Evolutionary conservation across 2,113 vertebrate species (phyloP).

Genomic region (Microcebus murinus): DNA sequence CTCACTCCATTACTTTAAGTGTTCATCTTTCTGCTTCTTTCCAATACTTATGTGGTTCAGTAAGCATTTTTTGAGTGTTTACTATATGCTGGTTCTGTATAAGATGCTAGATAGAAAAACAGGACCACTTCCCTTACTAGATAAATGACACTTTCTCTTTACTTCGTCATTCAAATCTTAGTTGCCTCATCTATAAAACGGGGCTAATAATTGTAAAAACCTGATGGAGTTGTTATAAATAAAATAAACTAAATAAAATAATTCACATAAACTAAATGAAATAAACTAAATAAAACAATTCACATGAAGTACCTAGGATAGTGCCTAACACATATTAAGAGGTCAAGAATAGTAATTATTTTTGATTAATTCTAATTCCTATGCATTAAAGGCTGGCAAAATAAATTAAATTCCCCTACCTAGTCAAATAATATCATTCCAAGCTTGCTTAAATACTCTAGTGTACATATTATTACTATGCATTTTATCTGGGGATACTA

Average conservation of each 20-base stretch:
- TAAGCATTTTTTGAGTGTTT: neutral
- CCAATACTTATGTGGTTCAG: neutral
- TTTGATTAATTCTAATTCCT: constrained; percentile 24
- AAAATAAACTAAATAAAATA: constrained; percentile 15
- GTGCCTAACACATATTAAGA: neutral
- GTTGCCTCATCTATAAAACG: neutral
- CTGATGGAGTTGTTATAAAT: neutral
- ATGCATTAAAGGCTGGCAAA: neutral
- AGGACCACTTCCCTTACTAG: neutral
- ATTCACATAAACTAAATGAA: neutral
- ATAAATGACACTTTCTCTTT: neutral
- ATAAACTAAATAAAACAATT: constrained; percentile 32
- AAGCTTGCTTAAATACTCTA: neutral
- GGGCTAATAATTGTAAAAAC: neutral
- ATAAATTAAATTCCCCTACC: neutral
- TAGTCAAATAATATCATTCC: constrained; percentile 29
- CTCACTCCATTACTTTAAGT: neutral
- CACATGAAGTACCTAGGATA: neutral
- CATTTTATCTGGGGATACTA: neutral
- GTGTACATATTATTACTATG: neutral
- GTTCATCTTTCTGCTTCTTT: neutral
- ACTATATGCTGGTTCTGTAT: neutral
- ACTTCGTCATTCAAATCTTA: neutral
- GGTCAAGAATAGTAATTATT: constrained; percentile 6
- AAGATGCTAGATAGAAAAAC: neutral